Conservation (phyloP, 1,140 invertebrate species). For the Eufriesea mexicana region DNA sequence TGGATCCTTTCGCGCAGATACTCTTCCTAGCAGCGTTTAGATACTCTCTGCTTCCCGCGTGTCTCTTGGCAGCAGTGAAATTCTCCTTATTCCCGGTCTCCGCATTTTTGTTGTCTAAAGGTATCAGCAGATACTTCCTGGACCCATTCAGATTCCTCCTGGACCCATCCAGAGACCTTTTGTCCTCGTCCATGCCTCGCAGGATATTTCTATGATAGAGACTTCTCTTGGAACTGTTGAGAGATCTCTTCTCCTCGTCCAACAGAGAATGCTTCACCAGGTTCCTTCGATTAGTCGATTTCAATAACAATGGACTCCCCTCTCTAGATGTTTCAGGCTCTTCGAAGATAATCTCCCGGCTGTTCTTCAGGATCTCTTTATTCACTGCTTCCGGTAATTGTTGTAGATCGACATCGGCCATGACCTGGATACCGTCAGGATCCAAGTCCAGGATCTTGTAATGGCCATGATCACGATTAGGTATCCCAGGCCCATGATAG, state of each 20-base stretch:
- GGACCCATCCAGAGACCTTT: constrained; percentile 59
- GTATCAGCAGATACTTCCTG: constrained; percentile 61
- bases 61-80: constrained; percentile 48
- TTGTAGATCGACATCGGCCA: constrained; percentile 65
- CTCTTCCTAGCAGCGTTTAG: constrained; percentile 51
- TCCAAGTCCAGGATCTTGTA: constrained; percentile 65
- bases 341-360: constrained; percentile 70
- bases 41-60: constrained; percentile 65
- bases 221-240: constrained; percentile 57
- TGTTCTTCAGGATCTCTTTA: constrained; percentile 71
- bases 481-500: constrained; percentile 34
- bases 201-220: constrained; percentile 54
- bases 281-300: neutral
- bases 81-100: constrained; percentile 47
- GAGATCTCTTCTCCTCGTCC: constrained; percentile 65
- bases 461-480: constrained; percentile 29
- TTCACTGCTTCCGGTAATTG: constrained; percentile 71
- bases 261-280: constrained; percentile 24
- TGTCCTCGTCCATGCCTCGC: constrained; percentile 54
- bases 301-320: neutral
- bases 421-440: constrained; percentile 68
- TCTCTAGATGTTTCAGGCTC: constrained; percentile 31
- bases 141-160: constrained; percentile 56
- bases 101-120: constrained; percentile 55
- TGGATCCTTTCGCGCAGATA: constrained; percentile 36